phyloP scores from a whole-genome alignment of 2,888 invertebrate genomes.

The Malthinus seriepunctatus region DNA sequence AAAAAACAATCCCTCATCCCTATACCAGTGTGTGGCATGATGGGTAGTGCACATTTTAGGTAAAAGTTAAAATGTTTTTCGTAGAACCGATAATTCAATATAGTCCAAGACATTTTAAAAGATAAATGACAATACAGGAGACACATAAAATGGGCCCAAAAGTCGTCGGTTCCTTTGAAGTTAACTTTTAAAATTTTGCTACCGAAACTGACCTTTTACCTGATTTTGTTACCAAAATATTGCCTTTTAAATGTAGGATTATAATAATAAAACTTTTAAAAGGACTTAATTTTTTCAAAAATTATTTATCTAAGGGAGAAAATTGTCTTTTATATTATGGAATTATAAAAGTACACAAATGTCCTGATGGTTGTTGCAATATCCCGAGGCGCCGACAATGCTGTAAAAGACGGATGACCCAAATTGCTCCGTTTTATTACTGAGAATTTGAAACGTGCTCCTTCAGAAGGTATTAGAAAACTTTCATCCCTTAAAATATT shows the following conservation, averaged over 20 bases:
- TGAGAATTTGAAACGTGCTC: slow-evolving; percentile 13
- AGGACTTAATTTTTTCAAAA: too few species aligned
- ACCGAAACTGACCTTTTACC: slow-evolving; percentile 10
- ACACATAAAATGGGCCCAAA: not conserved
- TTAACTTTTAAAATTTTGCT: slow-evolving; percentile 1
- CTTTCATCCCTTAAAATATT: not conserved
- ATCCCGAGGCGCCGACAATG: slow-evolving; percentile 16
- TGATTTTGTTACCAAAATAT: not conserved
- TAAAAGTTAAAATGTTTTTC: too few species aligned
- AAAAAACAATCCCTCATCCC: too few species aligned
- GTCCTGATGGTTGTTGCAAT: not conserved
- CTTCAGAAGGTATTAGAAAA: slow-evolving; percentile 8
- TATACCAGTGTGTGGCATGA: too few species aligned
- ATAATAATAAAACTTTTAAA: too few species aligned
- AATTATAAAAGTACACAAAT: not conserved
- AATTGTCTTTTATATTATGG: not conserved
- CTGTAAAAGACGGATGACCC: slow-evolving; percentile 16
- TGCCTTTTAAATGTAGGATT: not conserved
- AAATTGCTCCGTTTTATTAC: slow-evolving; percentile 18
- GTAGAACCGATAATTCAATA: too few species aligned
- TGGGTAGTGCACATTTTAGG: too few species aligned
- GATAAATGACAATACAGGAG: slow-evolving; percentile 2
- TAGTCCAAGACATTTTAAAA: not conserved
- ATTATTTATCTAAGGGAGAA: not conserved
- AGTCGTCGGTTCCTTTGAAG: slow-evolving; percentile 6